Conservation (phyloP, 2,888 invertebrate species). For the Chorisops tibialis region DNA sequence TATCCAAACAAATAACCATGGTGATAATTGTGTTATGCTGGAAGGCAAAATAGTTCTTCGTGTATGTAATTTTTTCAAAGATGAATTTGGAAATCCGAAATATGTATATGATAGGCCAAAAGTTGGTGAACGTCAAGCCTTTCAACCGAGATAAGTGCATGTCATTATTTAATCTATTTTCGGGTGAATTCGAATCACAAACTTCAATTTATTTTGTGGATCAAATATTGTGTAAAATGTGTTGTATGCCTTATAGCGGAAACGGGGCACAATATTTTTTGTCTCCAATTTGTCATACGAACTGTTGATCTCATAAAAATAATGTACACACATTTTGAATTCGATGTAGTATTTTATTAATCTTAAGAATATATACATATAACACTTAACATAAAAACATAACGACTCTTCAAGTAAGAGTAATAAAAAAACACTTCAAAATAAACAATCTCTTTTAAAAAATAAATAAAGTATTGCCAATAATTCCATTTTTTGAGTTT, state of each 20-base stretch:
- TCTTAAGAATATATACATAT: too few relatives aligned
- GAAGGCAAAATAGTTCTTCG: not conserved
- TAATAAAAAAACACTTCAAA: too few relatives aligned
- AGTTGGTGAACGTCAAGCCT: not conserved
- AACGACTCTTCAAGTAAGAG: too few relatives aligned
- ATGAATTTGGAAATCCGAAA: not conserved
- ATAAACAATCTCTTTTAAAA: too few relatives aligned
- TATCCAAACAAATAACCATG: not conserved
- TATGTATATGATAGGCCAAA: not conserved
- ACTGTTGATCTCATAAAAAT: too few relatives aligned
- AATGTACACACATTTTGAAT: too few relatives aligned
- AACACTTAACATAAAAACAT: too few relatives aligned
- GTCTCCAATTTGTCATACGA: not conserved
- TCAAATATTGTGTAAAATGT: not conserved
- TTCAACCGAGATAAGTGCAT: not conserved
- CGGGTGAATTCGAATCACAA: not conserved
- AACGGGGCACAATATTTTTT: not conserved
- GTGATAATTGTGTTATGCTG: slow-evolving; percentile 3
- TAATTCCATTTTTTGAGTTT: too few relatives aligned
- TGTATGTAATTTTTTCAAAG: not conserved
- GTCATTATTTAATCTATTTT: not conserved
- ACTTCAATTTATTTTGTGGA: not conserved
- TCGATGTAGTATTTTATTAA: too few relatives aligned
- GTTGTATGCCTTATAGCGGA: not conserved
- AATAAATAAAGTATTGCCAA: too few relatives aligned